Percentiles rank a stretch among this genome's conserved stretches.
phyloP scores from a whole-genome alignment of 2,113 vertebrate species.

The Erpornis zantholeuca region DNA sequence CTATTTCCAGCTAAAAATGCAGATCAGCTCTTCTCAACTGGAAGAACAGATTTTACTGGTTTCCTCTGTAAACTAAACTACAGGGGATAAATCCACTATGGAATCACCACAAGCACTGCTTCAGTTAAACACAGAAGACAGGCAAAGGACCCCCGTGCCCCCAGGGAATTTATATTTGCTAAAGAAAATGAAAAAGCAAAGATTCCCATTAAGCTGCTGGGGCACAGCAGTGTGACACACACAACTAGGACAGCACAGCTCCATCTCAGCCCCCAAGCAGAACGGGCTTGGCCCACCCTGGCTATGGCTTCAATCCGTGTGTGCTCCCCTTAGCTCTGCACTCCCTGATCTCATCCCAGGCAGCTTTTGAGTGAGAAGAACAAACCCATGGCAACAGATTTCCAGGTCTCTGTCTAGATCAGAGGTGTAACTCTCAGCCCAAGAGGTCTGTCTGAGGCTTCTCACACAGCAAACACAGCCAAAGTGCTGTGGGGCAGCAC shows the following conservation, averaged over 20 bases:
- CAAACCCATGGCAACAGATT: not conserved
- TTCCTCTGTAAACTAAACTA: not conserved
- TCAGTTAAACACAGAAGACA: not conserved
- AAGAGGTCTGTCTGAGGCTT: not conserved
- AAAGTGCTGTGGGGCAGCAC: not conserved
- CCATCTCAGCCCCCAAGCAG: not conserved
- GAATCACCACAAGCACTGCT: not conserved
- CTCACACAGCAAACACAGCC: not conserved
- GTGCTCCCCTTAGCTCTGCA: not conserved
- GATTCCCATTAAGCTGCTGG: not conserved
- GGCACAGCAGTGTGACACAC: not conserved
- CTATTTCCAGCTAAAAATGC: not conserved
- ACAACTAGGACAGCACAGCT: not conserved
- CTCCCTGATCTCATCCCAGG: not conserved
- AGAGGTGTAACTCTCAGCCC: not conserved
- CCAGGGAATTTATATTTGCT: not conserved
- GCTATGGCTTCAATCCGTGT: rapidly evolving
- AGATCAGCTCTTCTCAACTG: not conserved
- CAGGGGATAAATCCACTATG: not conserved
- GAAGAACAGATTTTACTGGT: not conserved
- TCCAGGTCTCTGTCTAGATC: not conserved
- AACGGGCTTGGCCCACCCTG: not conserved
- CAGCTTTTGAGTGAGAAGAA: not conserved
- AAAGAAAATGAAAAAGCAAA: not conserved
- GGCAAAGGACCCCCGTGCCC: not conserved